Evolutionary conservation across 2,113 vertebrate species (phyloP), one percentile per base, ranked within the genome.

Genomic region (Saguinus midas): DNA sequence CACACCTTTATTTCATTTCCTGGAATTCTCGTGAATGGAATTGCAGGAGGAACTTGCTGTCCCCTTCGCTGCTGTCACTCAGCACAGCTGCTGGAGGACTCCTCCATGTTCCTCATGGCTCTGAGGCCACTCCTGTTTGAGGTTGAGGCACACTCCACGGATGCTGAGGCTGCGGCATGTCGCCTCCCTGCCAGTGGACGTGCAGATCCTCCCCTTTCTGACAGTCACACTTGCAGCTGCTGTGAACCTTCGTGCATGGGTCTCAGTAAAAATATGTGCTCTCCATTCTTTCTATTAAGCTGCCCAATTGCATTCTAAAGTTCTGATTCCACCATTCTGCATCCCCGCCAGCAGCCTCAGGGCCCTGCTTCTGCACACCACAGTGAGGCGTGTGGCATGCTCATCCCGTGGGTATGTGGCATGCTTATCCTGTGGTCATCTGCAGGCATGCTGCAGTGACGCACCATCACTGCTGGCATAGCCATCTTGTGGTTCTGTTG

Each of bases 191-290:
- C 8, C 0, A 6, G 35, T 70, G 68, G 32, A 3, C 1, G 4
- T n/a, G 68, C 61, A 64, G 61, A 27, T 64, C 25, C 25, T 27
- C 58, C 29, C 12, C 61, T 64, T 64, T 64, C 27, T 64, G 61
- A 64, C 12, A 5, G 29, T 27, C 61, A 64, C 12, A 14, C 61
- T 14, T 64, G 4, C 2, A 9, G 72, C 21, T 27, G 55, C 40
- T 0, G 2, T 27, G 55, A 48, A n/a, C 32, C 3, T 3, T 3
- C 3, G 20, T 23, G 55, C 1, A 3, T 40, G 17, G 70, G 5
- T 4, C 29, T 88, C 25, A 16, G 55, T 82, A 6, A 16, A 43
- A 55, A 9, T 16, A 8, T 7, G 2, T 23, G 2, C 50, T 1
- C 23, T 17, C 50, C 45, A 9, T 40, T 27, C 48, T 70, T 23